phyloP scores from a whole-genome alignment of 2,888 invertebrate species.

The Taphrorychus bicolor region DNA sequence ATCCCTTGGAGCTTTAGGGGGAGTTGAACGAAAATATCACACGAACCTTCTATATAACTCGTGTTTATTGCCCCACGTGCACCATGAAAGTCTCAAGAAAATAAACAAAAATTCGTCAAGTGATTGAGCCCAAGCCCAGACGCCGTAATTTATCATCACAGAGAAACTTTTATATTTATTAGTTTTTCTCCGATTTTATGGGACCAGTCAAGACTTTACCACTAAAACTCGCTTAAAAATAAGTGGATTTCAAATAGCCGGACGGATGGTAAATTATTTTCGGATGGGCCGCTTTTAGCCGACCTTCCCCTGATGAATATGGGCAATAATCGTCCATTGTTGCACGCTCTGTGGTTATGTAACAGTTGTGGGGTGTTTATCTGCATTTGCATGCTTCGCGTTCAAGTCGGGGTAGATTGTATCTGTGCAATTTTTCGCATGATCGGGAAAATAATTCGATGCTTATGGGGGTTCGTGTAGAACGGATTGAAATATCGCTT shows the following conservation, averaged over 20 bases:
- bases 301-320: not conserved
- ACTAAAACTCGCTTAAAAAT: not conserved
- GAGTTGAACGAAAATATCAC: not conserved
- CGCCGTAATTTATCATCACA: not conserved
- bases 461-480: not conserved
- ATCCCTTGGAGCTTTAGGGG: too few relatives aligned
- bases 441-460: not conserved
- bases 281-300: not conserved
- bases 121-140: not conserved
- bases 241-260: not conserved
- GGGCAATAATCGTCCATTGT: not conserved
- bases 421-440: not conserved
- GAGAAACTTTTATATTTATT: not conserved
- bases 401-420: not conserved
- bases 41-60: not conserved
- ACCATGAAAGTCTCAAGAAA: not conserved
- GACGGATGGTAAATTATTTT: not conserved
- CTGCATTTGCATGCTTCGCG: not conserved
- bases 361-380: not conserved
- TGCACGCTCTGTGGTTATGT: not conserved
- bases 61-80: conserved; percentile 7
- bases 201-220: too few relatives aligned
- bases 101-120: conserved; percentile 4
- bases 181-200: not conserved
- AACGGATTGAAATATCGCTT: not conserved